Evolutionary conservation across 1,140 invertebrate genomes (phyloP), one percentile per base, ranked within the genome.

Genomic region (Ceratosolen solmsi): DNA sequence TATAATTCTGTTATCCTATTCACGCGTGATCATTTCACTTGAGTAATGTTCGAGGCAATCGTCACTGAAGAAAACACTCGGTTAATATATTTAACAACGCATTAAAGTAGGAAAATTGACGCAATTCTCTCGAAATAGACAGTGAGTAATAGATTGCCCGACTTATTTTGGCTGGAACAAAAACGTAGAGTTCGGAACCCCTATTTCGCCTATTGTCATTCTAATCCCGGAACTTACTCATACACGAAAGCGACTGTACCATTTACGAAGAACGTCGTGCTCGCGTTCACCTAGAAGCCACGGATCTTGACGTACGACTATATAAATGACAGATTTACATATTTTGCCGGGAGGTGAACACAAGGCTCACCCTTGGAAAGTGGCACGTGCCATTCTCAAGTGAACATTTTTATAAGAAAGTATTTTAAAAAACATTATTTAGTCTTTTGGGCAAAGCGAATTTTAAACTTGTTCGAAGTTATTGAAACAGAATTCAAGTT

Each of bases 261-360:
- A 65, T 65, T 33, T n/a, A 68, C 65, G 17, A 68, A 3, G 17
- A 38, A 38, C 41, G 25, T 25, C 41, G 41, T 2, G 41, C 41
- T 68, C 65, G 25, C 20, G 5, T 49, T 72, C 25, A 1, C 22
- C 65, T 38, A 4, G 22, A 7, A 36, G 38, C n/a, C 22, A 17
- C 20, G 41, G 20, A 49, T 8, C n/a, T 30, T 79, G 65, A 71
- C 38, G 49, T 58, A 71, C 49, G 65, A 54, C 65, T 54, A 51
- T 68, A 70, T 78, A 70, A 70, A 78, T 30, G 65, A 68, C 30
- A 15, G 77, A 79, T 79, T 79, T 79, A 71, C 77, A 79, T 79
- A 79, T 79, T 79, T 79, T 79, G 68, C 65, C 25, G 20, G 65
- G 49, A 25, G 65, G 38, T 36, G 49, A 51, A 2, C 22, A 22